Conservation (phyloP, 2,888 invertebrate genomes). For the Coleophora deauratella region DNA sequence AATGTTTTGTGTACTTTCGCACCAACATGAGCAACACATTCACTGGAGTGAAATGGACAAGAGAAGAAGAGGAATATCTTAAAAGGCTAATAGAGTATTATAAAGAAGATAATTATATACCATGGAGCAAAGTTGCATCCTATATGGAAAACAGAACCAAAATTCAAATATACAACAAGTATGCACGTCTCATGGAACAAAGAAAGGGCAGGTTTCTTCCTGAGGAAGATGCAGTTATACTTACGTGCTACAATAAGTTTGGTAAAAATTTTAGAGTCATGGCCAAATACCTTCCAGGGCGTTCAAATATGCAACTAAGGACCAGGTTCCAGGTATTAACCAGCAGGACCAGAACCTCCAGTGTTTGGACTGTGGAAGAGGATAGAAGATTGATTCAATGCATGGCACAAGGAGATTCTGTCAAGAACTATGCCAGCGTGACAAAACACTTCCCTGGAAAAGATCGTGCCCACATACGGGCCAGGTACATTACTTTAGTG, state of each 20-base stretch:
- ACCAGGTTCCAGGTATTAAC: constrained; percentile 72
- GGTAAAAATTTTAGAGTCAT: constrained; percentile 77
- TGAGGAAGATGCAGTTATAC: constrained; percentile 78
- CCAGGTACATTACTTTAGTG: constrained; percentile 58
- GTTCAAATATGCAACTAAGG: constrained; percentile 76
- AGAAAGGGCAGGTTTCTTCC: constrained; percentile 77
- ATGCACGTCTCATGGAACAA: constrained; percentile 43
- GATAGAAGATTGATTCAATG: constrained; percentile 74
- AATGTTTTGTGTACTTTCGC: constrained; percentile 79
- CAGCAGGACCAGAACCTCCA: constrained; percentile 42
- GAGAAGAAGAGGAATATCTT: constrained; percentile 79
- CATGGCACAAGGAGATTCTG: constrained; percentile 59
- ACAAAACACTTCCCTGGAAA: constrained; percentile 44
- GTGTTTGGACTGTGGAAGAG: constrained; percentile 76
- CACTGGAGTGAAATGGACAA: constrained; percentile 73
- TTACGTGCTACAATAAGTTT: constrained; percentile 76
- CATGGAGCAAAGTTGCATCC: constrained; percentile 81
- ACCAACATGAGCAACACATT: constrained; percentile 52
- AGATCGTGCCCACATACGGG: constrained; percentile 67
- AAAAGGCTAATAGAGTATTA: constrained; percentile 76
- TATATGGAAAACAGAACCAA: constrained; percentile 77
- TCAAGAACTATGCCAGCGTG: constrained; percentile 53
- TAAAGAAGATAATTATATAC: constrained; percentile 78
- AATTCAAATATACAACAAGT: constrained; percentile 78
- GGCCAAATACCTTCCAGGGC: constrained; percentile 72